These are phyloP conservation scores for Campoplex nolae DNA, from an alignment of 2,888 invertebrate species.

Conservation along the genomic window DNA sequence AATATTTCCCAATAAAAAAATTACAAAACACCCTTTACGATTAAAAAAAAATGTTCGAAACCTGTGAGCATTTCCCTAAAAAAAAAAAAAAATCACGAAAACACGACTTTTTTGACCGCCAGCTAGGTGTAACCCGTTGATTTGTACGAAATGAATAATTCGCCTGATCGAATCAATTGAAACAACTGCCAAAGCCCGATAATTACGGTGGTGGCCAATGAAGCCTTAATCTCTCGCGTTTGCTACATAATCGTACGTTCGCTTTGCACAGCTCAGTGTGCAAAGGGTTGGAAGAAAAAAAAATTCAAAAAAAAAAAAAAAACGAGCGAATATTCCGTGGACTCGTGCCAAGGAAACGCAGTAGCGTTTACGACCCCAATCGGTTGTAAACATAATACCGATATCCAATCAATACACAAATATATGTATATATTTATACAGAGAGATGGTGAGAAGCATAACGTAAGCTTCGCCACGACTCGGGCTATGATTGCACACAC, in stretches of 20 bases:
- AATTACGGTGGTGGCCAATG: not conserved
- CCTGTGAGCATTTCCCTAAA: too few species aligned
- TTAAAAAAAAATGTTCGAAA: too few species aligned
- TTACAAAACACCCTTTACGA: too few species aligned
- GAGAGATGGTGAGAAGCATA: slow-evolving; percentile 36
- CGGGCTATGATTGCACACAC: slow-evolving; percentile 60
- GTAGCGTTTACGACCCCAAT: not conserved
- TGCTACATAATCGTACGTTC: not conserved
- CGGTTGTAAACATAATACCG: not conserved
- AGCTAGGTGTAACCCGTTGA: too few species aligned
- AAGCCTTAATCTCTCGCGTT: slow-evolving; percentile 7
- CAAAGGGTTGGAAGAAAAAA: not conserved
- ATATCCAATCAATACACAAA: slow-evolving; percentile 32
- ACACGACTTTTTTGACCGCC: too few species aligned
- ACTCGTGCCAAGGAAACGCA: slow-evolving; percentile 57
- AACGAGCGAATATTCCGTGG: slow-evolving; percentile 31
- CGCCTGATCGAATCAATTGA: not conserved
- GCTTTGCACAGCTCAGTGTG: not conserved
- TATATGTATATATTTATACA: slow-evolving; percentile 18
- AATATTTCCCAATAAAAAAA: too few species aligned
- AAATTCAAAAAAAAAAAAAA: not conserved
- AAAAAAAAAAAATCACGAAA: too few species aligned
- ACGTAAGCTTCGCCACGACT: slow-evolving; percentile 48
- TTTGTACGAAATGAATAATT: not conserved
- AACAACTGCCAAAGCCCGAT: not conserved